Evolutionary conservation across 2,113 vertebrate species (phyloP), one percentile per base, ranked within the genome.

Genomic region (Eretmochelys imbricata): DNA sequence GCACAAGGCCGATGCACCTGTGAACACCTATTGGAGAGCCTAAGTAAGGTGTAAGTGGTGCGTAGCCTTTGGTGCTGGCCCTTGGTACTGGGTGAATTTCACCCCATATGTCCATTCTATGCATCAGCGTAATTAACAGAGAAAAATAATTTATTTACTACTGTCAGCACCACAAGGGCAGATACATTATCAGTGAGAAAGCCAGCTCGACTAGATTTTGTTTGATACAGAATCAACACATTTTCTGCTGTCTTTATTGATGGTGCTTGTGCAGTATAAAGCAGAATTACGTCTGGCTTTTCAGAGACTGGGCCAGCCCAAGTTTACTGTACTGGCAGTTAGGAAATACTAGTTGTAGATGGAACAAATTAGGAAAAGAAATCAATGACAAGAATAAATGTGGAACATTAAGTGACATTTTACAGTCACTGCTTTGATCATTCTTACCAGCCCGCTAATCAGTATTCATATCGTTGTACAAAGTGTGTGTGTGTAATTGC

Each of bases 311-410:
- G 48, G 72, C 4, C 17, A 80, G 27, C n/a, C 55, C 81, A 11
- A 81, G 55, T 78, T 90, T 46, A 59, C 46, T 51, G 29, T 55
- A 10, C 42, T 57, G 46, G 38, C 27, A 35, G 14, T 76, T 86
- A 53, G 49, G 82, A 82, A 82, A 89, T 82, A 69, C 62, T n/a
- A 69, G 62, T 69, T 69, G 50, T 22, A 29, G 57, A n/a, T n/a
- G 35, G 80, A 94, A 59, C 20, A 93, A 94, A 89, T 7, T 20
- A 48, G 82, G 85, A 89, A 85, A 87, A 79, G 13, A 50, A 69
- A 87, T 5, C 53, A 54, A 14, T 22, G 78, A 42, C 12, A 90
- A 65, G 31, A 90, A 38, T 20, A 31, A 92, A 85, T 10, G 35
- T 3, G 0, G 31, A 10, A 89, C 83, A 82, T 46, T 50, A 82